Conservation (phyloP, 2,888 invertebrate species). For the Neocrepidodera transversa region DNA sequence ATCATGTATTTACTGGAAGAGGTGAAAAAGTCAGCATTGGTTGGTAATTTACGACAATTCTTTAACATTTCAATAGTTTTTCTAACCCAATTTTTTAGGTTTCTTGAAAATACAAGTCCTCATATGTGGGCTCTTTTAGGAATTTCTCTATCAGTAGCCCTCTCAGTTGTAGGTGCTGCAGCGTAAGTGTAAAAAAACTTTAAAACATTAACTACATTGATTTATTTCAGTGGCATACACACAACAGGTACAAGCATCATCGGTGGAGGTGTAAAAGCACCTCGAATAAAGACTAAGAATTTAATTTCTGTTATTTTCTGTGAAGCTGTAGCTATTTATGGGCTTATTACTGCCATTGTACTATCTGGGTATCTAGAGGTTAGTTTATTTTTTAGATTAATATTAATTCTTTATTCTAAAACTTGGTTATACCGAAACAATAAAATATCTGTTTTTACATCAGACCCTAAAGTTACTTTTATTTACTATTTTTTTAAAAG, state of each 20-base stretch:
- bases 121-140: conserved; percentile 96
- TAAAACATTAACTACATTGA: conserved; percentile 66
- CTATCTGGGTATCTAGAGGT: conserved; percentile 74
- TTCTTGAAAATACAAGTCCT: conserved; percentile 86
- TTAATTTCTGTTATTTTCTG: conserved; percentile 99
- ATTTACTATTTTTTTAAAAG: too few species aligned
- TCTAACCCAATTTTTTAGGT: conserved; percentile 63
- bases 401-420: too few species aligned
- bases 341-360: conserved; percentile 97
- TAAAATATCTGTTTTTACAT: too few species aligned
- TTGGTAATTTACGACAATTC: conserved; percentile 66
- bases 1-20: conserved; percentile 81
- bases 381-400: too few species aligned
- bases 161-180: conserved; percentile 97
- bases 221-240: conserved; percentile 68
- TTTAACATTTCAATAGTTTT: neutral
- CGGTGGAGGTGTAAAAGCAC: conserved; percentile 97
- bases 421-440: neutral
- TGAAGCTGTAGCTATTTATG: conserved; percentile 99
- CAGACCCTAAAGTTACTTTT: too few species aligned
- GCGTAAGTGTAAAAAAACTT: conserved; percentile 60
- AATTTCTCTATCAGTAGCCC: conserved; percentile 88
- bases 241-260: conserved; percentile 95
- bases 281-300: conserved; percentile 98
- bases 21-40: conserved; percentile 85